Base-by-base conservation (phyloP, 1,140 invertebrate genomes). In the Polypedilum pembai region DNA sequence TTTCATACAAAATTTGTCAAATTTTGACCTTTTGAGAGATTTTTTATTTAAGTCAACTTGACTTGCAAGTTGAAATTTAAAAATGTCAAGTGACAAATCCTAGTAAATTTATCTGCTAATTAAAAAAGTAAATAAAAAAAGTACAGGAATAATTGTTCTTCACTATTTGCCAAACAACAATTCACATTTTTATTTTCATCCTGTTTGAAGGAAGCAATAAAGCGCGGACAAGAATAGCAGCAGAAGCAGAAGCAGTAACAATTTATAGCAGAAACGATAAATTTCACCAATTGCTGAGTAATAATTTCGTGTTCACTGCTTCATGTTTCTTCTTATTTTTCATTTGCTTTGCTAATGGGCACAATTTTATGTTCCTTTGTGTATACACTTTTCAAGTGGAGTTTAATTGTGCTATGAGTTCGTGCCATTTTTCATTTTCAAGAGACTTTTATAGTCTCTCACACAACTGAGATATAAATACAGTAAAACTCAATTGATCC, bases 331-430 rank as follows among this genome's bases (percentile, higher is more conserved):
- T 33, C 1, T 33, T 33, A n/a, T 33, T 69, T 69, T 69, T 69
- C 17, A 69, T 69, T 69, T 69, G 65, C 17, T 69, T 69, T 69
- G 15, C 65, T 69, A 69, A 69, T 69, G 65, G 65, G 65, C n/a
- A 21, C 65, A 21, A 18, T 69, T 69, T 69, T 69, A 69, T 69
- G 65, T 8, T 69, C 20, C 17, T 69, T 69, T 69, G 65, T 56
- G 24, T 33, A 33, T 33, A 33, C 24, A 33, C 24, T 56, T 56
- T 15, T 56, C 45, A 69, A 69, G 15, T 20, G 17, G 17, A 69
- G 20, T 69, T 69, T 69, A 69, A 69, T 69, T 69, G 65, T 69
- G n/a, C 65, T 56, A 56, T n/a, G 45, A 69, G 65, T 69, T 69
- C 65, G 65, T 69, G 65, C 20, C 65, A 20, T 69, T 69, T 69